A percentile compares a stretch with the other conserved stretches of the same genome.
Evolutionary conservation across 2,888 invertebrate species (phyloP).

Genomic region (Galerucella calmariensis): DNA sequence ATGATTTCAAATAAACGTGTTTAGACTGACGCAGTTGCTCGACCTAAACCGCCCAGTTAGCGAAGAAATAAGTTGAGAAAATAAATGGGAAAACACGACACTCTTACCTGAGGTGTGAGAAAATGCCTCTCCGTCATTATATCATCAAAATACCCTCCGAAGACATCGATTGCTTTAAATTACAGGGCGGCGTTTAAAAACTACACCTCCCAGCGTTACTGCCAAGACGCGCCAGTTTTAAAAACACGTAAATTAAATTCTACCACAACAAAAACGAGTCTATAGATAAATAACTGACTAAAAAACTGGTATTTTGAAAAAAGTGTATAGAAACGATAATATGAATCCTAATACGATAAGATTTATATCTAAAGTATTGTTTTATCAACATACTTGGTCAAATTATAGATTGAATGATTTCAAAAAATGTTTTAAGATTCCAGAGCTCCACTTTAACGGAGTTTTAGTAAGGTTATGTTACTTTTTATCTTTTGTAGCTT

Average conservation of each 20-base stretch:
- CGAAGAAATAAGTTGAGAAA: slow-evolving; percentile 58
- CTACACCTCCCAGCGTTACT: slow-evolving; percentile 56
- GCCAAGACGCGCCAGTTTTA: slow-evolving; percentile 54
- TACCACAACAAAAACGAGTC: slow-evolving; percentile 54
- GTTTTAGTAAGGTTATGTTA: neutral
- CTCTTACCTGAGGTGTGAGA: slow-evolving; percentile 65
- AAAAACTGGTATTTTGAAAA: neutral
- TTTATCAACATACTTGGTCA: no score
- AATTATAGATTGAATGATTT: no score
- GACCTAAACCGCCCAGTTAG: slow-evolving; percentile 31
- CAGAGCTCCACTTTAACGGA: neutral
- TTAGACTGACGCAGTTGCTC: neutral
- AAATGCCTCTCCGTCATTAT: slow-evolving; percentile 66
- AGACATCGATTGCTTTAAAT: slow-evolving; percentile 66
- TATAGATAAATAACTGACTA: slow-evolving; percentile 14
- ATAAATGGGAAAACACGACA: slow-evolving; percentile 64
- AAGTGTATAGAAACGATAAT: neutral
- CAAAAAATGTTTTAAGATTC: slow-evolving; percentile 32
- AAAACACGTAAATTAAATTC: slow-evolving; percentile 65
- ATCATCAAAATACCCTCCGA: slow-evolving; percentile 65
- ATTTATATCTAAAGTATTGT: no score
- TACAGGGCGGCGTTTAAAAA: slow-evolving; percentile 64
- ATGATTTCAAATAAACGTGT: neutral
- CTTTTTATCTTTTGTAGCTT: neutral
- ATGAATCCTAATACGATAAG: no score